Evolutionary conservation across 1,140 invertebrate species (phyloP), one percentile per base, ranked within the genome.

Genomic region (Drosophila erecta): DNA sequence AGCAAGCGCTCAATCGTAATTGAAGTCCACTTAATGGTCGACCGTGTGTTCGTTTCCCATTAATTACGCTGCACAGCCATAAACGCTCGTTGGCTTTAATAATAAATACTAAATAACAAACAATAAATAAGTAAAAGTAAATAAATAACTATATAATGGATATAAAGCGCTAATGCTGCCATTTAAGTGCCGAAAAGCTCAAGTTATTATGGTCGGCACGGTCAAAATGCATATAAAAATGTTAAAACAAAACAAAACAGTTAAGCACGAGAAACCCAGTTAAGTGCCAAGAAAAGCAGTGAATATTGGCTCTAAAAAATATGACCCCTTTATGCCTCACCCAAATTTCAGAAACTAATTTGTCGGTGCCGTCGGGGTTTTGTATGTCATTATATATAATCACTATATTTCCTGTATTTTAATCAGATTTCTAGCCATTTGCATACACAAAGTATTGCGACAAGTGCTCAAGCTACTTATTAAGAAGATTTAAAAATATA

Each of bases 1-100:
- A 70, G 47, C 67, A 69, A 61, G 58, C 57, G 61, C 27, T 53
- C 30, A 35, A 64, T 62, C 71, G 71, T 53, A 79, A 84, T 84
- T 76, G 65, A 85, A 76, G 76, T 86, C 69, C 60, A 77, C 56
- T 85, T 85, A 85, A 76, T 77, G 73, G 66, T 10, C 72, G 49
- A 40, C 56, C 54, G 65, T 79, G 76, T 83, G 75, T 79, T 70
- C 69, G 46, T 74, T 83, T 50, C 49, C 60, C 77, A 84, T 84
- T 84, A 85, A 85, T 85, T 84, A 76, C 61, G 71, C 66, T 50
- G 17, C 41, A 33, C 38, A 59, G 44, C 72, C 66, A 67, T 61
- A 58, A 72, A 66, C 50, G 72, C n/a, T 54, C 56, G 50, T 37
- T 58, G 30, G 8, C 30, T 30, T 30, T 30, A 30, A 30, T 30